Evolutionary conservation across 2,113 vertebrate genomes (phyloP), one percentile per base, ranked within the genome.

Genomic region (Opisthocomus hoazin): DNA sequence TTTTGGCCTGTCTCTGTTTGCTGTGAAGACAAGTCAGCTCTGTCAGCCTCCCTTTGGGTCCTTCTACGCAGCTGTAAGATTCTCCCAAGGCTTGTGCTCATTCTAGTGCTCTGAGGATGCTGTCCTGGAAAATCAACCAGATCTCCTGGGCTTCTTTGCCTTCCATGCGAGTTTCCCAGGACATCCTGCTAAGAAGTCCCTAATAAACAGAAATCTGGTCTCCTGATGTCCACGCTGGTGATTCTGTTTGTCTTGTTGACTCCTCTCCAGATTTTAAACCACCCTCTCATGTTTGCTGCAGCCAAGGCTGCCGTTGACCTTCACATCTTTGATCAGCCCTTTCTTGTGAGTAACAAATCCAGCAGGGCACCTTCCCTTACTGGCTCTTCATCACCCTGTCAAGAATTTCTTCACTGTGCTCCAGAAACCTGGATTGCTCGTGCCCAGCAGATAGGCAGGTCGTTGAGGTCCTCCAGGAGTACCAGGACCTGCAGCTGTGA

Each of bases 241-340:
- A 10, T 73, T 56, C 24, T 39, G 6, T 48, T 63, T 46, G n/a
- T 65, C 32, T 36, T 34, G 26, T 43, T 81, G 43, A 57, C 51
- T 74, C 10, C 36, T 57, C 14, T 81, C 51, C 36, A 32, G 32
- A 50, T 41, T 63, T 80, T 32, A 89, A 65, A 41, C 66, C 24
- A 46, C 43, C 1, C 1, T 41, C 17, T 32, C 34, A 6, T n/a
- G 26, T 57, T 43, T 1, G 1, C 50, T 50, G 32, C 66, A 43
- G 74, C 21, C 46, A 45, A 45, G 53, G 27, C 64, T 87, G 74
- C 54, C 17, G 54, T 29, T 45, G 41, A 60, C 56, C 54, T 61
- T 77, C 27, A 18, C 27, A 19, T 60, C 56, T 61, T 53, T 2
- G 2, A 61, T 20, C 26, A 11, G 13, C 60, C 71, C 36, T 41